Evolutionary conservation across 2,888 invertebrate species (phyloP), one percentile per base, ranked within the genome.

Genomic region (Mystacides longicornis): DNA sequence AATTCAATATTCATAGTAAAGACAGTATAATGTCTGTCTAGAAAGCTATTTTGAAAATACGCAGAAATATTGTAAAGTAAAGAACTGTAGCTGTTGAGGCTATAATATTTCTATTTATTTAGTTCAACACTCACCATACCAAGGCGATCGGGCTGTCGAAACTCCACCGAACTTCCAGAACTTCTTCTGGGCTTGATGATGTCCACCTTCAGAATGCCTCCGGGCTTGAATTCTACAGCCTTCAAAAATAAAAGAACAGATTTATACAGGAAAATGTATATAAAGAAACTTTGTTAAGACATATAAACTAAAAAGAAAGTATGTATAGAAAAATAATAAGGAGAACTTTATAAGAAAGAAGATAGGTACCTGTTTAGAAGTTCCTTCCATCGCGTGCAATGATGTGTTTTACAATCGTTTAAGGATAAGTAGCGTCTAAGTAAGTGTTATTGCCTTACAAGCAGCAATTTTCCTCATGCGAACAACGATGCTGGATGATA

Each of bases 91-190:
- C n/a, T n/a, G n/a, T n/a, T n/a, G n/a, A n/a, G n/a, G n/a, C n/a
- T n/a, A n/a, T n/a, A n/a, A n/a, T n/a, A n/a, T n/a, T n/a, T n/a
- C n/a, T n/a, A n/a, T n/a, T n/a, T n/a, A n/a, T n/a, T n/a, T n/a
- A n/a, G n/a, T n/a, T n/a, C n/a, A n/a, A n/a, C n/a, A n/a, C 37
- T 53, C 47, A 60, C 60, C 52, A 57, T 37, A 9, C 60, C 60
- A 18, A 60, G 51, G 60, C 67, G 67, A 43, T 67, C 66, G 47
- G 67, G 67, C 23, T 59, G 64, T 49, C 71, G 68, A 65, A 75
- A 74, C 59, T 77, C 77, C 52, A 75, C 73, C 18, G 70, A 71
- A 67, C 72, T 71, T 67, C 73, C 72, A 64, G 77, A 77, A 67
- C 73, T 72, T 62, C 73, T 69, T 54, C 76, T 67, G 45, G 74